These are phyloP conservation scores for Catharus bicknelli DNA, from an alignment of 2,113 vertebrate species.

Conservation along the genomic window DNA sequence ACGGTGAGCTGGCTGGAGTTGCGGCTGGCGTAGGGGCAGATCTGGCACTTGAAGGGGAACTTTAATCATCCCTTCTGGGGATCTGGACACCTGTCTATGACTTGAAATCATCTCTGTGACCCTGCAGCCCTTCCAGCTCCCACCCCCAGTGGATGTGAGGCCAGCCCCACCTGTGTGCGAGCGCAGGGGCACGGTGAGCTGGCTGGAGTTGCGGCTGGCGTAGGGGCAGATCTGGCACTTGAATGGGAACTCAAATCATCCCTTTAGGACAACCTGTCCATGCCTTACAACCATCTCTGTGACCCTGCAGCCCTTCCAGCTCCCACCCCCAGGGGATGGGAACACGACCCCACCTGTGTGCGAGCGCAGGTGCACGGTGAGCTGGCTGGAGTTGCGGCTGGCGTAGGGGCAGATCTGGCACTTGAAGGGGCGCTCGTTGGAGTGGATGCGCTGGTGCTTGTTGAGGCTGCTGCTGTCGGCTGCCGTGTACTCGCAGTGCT, in stretches of 20 bases:
- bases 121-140: no score
- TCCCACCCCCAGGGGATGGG: background rate
- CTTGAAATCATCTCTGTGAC: no score
- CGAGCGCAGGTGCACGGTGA: constrained; percentile 93
- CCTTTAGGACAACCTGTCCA: no score
- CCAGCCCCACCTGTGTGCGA: no score
- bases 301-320: no score
- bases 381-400: constrained; percentile 96
- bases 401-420: constrained; percentile 97
- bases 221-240: no score
- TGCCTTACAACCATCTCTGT: fast-evolving
- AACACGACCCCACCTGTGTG: constrained; percentile 73
- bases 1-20: constrained; percentile 97
- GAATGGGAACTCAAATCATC: no score
- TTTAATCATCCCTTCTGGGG: no score
- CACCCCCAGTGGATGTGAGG: background rate
- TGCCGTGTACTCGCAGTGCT: constrained; percentile 88
- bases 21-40: constrained; percentile 92
- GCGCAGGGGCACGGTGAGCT: no score
- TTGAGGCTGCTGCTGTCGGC: constrained; percentile 97
- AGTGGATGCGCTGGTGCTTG: constrained; percentile 95
- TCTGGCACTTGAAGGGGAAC: constrained; percentile 91
- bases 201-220: no score
- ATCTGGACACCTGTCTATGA: no score
- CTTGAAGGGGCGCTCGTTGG: constrained; percentile 92